Evolutionary conservation across 2,888 invertebrate genomes (phyloP).

Genomic region (Drosophila heteroneura): DNA sequence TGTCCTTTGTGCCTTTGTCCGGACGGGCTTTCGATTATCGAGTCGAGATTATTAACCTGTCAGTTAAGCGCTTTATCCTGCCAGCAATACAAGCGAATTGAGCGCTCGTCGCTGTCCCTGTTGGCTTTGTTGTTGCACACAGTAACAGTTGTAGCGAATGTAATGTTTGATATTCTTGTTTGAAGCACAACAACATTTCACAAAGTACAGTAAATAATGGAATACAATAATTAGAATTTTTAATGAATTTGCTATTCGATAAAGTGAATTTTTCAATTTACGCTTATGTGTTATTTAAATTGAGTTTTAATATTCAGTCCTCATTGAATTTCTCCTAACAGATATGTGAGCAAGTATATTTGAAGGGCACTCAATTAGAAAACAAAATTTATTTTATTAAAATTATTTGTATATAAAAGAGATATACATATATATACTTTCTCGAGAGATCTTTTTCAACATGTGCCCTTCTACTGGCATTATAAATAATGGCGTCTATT

Average conservation of each 20-base stretch:
- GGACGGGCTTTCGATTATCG: conserved; percentile 75
- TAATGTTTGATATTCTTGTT: conserved; percentile 27
- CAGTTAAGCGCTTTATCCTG: conserved; percentile 77
- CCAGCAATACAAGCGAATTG: conserved; percentile 53
- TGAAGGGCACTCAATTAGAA: neutral
- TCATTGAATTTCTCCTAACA: neutral
- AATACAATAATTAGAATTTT: conserved; percentile 5
- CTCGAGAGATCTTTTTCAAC: neutral
- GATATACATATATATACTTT: neutral
- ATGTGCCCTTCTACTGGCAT: neutral
- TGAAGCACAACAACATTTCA: conserved; percentile 2
- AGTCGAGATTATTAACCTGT: conserved; percentile 81
- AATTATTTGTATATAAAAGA: neutral
- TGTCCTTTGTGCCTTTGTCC: conserved; percentile 36
- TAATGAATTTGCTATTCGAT: neutral
- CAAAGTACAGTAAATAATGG: neutral
- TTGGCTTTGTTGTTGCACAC: conserved; percentile 41
- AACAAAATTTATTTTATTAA: neutral
- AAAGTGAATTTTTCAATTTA: neutral
- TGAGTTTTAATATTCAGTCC: neutral
- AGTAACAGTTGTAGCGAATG: conserved; percentile 28
- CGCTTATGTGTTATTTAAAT: neutral
- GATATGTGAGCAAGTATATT: neutral
- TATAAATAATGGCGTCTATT: conserved; percentile 43
- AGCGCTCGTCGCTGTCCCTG: conserved; percentile 18